Evolutionary conservation across 2,888 invertebrate genomes (phyloP), one percentile per base, ranked within the genome.

Genomic region (Leptopilina syphax): DNA sequence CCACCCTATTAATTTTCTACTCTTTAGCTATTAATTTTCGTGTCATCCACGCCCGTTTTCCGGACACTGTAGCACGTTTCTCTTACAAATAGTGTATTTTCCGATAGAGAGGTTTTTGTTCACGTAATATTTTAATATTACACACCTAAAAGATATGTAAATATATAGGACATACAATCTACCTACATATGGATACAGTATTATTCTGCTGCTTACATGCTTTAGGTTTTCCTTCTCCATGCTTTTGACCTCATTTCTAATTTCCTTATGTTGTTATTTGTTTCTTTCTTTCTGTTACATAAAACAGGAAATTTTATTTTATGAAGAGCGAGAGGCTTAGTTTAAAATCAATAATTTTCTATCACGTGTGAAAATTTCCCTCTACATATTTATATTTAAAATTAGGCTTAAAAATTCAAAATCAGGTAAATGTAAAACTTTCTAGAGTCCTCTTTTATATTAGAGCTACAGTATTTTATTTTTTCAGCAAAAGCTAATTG

Each of bases 1-100:
- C 78, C 77, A 76, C 78, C 79, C 81, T 77, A 77, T 77, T 81
- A 68, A 79, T 78, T 81, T 78, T 77, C 79, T 78, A 77, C 81
- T 78, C 80, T 81, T 81, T 78, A 78, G 78, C 78, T 80, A 80
- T 81, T 81, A 78, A 81, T 80, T 81, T 81, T 80, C 78, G 79
- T 78, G 70, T 80, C 81, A 79, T 79, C 78, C 79, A 77, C 79
- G 77, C 79, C 79, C 65, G 77, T 79, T 81, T 81, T 78, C 78
- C 79, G 68, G 63, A 68, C 68, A 50, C 50, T 50, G 27, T 60
- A 65, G 77, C 77, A 78, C 57, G 27, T 73, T 78, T 81, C 79
- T 70, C 67, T 78, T 50, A 63, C 24, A 63, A 24, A 65, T 65
- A 41, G 65, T 77, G 18, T 60, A 65, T 78, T 81, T 81, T 80